A percentile compares a stretch with the other conserved stretches of the same genome.
phyloP scores from a whole-genome alignment of 2,888 invertebrate genomes.

The Cataglyphis altisquamis region DNA sequence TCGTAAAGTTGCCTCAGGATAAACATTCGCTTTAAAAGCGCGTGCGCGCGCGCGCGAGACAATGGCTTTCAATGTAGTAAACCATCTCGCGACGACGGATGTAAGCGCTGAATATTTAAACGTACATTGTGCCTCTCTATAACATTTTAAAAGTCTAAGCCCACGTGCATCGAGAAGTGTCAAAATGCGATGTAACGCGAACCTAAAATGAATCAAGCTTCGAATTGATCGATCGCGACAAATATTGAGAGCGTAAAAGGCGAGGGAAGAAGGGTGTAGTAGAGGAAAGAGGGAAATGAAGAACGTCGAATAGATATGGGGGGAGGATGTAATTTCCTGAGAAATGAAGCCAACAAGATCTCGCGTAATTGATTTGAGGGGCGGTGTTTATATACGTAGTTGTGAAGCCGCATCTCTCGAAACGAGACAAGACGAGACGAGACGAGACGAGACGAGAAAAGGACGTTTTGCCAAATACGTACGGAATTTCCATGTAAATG shows the following conservation, averaged over 20 bases:
- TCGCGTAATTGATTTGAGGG: slow-evolving; percentile 64
- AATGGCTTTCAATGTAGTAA: slow-evolving; percentile 11
- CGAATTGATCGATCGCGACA: slow-evolving; percentile 58
- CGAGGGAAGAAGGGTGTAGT: neutral
- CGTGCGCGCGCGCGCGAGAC: neutral
- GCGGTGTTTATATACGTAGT: slow-evolving; percentile 33
- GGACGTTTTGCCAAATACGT: slow-evolving; percentile 54
- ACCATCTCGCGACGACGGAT: slow-evolving; percentile 13
- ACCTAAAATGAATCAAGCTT: slow-evolving; percentile 49
- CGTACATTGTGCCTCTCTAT: neutral
- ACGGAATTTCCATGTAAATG: slow-evolving; percentile 52
- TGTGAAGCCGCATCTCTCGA: slow-evolving; percentile 35
- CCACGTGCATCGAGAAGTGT: slow-evolving; percentile 22
- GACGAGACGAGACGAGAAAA: slow-evolving; percentile 20
- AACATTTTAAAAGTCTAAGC: slow-evolving; percentile 11
- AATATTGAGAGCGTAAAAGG: slow-evolving; percentile 34
- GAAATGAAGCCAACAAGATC: slow-evolving; percentile 59
- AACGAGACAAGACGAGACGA: slow-evolving; percentile 30
- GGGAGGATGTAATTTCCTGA: slow-evolving; percentile 62
- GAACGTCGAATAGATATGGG: slow-evolving; percentile 32
- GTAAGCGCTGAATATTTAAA: slow-evolving; percentile 42
- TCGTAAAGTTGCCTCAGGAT: slow-evolving; percentile 10
- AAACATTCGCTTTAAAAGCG: slow-evolving; percentile 32
- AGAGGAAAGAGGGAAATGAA: slow-evolving; percentile 36
- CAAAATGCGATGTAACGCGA: slow-evolving; percentile 39